Evolutionary conservation across 2,797 vertebrate genomes (phyloP), one percentile per base, ranked within the genome.

Genomic region (Morus bassanus): DNA sequence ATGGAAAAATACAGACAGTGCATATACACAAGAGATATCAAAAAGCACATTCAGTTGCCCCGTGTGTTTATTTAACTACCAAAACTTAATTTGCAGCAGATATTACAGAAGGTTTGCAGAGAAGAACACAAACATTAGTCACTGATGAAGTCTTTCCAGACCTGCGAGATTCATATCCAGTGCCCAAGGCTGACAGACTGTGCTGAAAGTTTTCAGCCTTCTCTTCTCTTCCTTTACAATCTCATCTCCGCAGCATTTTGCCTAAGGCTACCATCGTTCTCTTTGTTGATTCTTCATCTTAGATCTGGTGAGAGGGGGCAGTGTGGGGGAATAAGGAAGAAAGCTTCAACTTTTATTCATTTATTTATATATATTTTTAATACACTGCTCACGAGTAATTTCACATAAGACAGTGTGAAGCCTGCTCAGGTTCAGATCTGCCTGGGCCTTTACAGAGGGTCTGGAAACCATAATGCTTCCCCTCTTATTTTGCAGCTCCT

Each of bases 191-290:
- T 63, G 89, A 83, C 70, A 95, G 33, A 39, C 78, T 69, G 30
- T 51, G 54, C 76, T 86, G 67, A 56, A 93, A 91, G 65, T 92
- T 92, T 88, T 75, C 91, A 86, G 43, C 70, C 24, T 80, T 69
- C 70, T 85, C 86, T 95, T 87, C 82, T 86, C 78, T 85, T 67
- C 69, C 83, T 91, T 81, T 73, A 75, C 45, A 89, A 27, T 61
- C 81, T 96, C 70, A 68, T 95, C 91, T 93, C 57, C 21, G 30
- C 57, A 93, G 57, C 54, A 28, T 69, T 63, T 93, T 91, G 78
- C 96, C 93, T 79, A 8, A 93, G 93, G 97, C 91, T 93, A 53
- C 53, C 39, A 64, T 64, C 43, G 0, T 93, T 97, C 82, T 65
- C 82, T 87, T 96, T 77, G 60, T 93, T 64, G 69, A 72, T 53